Base-by-base conservation (phyloP, 2,888 invertebrate genomes). In the Lamellibrachia satsuma region DNA sequence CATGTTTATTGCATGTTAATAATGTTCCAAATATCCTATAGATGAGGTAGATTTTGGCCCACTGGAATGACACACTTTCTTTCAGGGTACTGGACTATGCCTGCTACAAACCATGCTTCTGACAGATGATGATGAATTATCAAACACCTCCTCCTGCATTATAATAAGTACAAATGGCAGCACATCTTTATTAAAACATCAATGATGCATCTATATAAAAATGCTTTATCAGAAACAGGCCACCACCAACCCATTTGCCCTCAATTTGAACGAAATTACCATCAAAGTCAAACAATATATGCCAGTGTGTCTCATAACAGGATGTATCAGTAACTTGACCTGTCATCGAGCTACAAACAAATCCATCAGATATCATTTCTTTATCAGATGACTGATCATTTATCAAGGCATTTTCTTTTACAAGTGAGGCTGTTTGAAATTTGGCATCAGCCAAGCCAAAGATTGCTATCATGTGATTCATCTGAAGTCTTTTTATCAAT, bases 401-500 rank as follows among this genome's bases (percentile, higher is more conserved):
- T 75, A 75, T 22, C 75, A 75, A 75, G 75, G 75, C 75, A 75
- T 75, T 75, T 75, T 75, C 75, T 75, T 75, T 22, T 75, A 75
- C 22, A 75, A 75, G 75, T 75, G 75, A n/a, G n/a, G 22, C 75
- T 15, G 75, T 75, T 75, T 75, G 75, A 75, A 75, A 75, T 75
- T 11, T 75, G 6, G n/a, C 75, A 75, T 75, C 75, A 75, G 75
- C 75, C 75, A 22, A n/a, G 75, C 75, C n/a, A n/a, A 75, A 75
- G 75, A 75, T 75, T 11, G 15, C n/a, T 75, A 75, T 75, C 75
- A 15, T 22, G 75, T 75, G 15, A 75, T 75, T 15, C 75, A 22
- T 11, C 15, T 75, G 22, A 75, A 75, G 75, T 15, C 75, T 75
- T 75, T 22, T 75, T 11, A 75, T 75, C 75, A 75, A 75, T 75